phyloP scores from a whole-genome alignment of 2,797 vertebrate species.

The Vireo griseus region DNA sequence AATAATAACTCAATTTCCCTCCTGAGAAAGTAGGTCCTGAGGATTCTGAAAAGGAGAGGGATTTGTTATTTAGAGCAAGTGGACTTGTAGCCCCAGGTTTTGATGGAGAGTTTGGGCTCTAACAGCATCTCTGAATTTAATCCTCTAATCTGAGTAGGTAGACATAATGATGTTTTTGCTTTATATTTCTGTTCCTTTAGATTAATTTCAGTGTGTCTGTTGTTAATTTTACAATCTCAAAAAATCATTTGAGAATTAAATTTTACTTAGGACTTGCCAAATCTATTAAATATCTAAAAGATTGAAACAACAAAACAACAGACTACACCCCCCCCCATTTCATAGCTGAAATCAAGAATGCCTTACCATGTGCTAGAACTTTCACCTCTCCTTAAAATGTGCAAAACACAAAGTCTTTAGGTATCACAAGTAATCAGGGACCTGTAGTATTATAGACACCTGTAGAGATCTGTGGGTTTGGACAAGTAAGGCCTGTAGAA shows the following conservation, averaged over 20 bases:
- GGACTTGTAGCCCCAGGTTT: not conserved
- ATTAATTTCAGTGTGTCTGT: not conserved
- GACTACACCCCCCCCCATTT: not conserved
- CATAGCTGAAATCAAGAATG: not conserved
- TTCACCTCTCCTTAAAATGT: not conserved
- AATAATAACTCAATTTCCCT: not conserved
- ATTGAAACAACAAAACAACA: not conserved
- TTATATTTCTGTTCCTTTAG: not conserved
- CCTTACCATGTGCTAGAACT: not conserved
- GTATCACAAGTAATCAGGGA: not conserved
- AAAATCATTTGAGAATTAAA: not conserved
- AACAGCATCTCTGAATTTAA: not conserved
- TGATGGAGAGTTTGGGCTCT: not conserved
- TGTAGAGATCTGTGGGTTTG: not conserved
- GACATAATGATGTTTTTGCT: not conserved
- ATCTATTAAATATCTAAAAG: not conserved
- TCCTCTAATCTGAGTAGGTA: not conserved
- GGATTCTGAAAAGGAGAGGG: not conserved
- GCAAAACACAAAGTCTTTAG: not conserved
- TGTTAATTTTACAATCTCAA: not conserved
- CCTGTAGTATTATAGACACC: not conserved
- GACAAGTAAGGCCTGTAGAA: not conserved
- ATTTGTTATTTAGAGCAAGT: not conserved
- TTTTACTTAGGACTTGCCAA: not conserved
- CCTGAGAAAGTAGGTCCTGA: not conserved